A percentile compares a stretch with the other conserved stretches of the same genome.
These are phyloP conservation scores for Thymelicus lineola DNA, from an alignment of 2,888 invertebrate genomes.

Conservation along the genomic window DNA sequence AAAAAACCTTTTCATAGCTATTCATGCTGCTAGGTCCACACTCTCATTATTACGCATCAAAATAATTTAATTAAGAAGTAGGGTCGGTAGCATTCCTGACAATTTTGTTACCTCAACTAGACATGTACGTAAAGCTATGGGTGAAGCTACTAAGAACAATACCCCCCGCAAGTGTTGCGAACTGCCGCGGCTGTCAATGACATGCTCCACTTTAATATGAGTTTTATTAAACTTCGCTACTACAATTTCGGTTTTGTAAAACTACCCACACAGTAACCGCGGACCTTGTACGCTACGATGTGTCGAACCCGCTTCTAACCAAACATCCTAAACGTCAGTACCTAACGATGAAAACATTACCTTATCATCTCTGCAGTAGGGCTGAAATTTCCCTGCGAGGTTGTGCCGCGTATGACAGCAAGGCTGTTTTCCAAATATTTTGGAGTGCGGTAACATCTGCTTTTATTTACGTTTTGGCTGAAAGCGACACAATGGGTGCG, in stretches of 20 bases:
- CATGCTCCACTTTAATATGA: constrained; percentile 74
- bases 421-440: constrained; percentile 56
- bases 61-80: too few species aligned
- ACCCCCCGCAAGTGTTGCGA: not conserved
- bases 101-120: too few species aligned
- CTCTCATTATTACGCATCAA: too few species aligned
- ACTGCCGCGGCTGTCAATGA: constrained; percentile 63
- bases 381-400: constrained; percentile 47
- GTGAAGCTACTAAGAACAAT: not conserved
- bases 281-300: constrained; percentile 57
- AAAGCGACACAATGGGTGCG: constrained; percentile 78
- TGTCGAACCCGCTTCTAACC: constrained; percentile 38
- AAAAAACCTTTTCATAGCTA: too few species aligned
- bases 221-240: constrained; percentile 77
- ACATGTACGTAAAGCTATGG: too few species aligned
- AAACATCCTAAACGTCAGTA: constrained; percentile 43
- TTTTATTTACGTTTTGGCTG: constrained; percentile 84
- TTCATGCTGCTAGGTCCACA: too few species aligned
- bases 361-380: constrained; percentile 38
- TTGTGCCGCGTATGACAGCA: constrained; percentile 45
- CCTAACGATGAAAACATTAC: constrained; percentile 41
- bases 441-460: constrained; percentile 82
- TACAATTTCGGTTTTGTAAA: constrained; percentile 79
- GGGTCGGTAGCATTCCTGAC: too few species aligned
- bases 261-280: constrained; percentile 73